Base-by-base conservation (phyloP, 2,113 vertebrate species). In the Platichthys stellatus region DNA sequence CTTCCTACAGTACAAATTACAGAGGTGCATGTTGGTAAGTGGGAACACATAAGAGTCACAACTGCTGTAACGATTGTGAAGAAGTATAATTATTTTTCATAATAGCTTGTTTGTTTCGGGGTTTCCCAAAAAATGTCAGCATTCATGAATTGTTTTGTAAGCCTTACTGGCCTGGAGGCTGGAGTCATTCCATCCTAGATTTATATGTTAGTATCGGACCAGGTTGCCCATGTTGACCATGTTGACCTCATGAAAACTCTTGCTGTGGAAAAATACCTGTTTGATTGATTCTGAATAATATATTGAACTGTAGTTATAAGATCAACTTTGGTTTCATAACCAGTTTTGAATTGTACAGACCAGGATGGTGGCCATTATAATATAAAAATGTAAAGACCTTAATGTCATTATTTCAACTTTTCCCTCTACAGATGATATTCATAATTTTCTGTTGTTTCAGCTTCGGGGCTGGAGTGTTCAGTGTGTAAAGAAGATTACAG, bases 401-500 rank as follows among this genome's bases (percentile, higher is more conserved):
- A 49, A 63, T 40, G 57, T 28, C 20, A 45, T n/a, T 23, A 4
- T 49, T 47, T 57, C 2, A 69, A 23, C 51, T 2, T 12, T 59
- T 49, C 5, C 2, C 23, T 35, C 56, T 31, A 68, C 5, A 10
- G 8, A 24, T 61, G 5, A 21, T 20, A 65, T 14, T 57, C 5
- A 23, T 54, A 0, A 53, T 66, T 49, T 69, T 18, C 4, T 80
- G 11, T 78, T n/a, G 0, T 72, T 85, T 74, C 65, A 99, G 98
- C 96, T 89, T 96, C 96, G 0, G 96, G 96, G 63, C 91, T 98
- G 45, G 98, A 99, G 92, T 99, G 98, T 85, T 96, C 98, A 0
- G 98, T 99, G 86, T 99, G 98, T 94, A 99, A 99, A 95, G 98
- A 99, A 74, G 98, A 99, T 89, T 99, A 98, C 54, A 95, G 94